These are phyloP conservation scores for Cinclus mexicanus DNA, from an alignment of 2,113 vertebrate genomes.

Conservation along the genomic window DNA sequence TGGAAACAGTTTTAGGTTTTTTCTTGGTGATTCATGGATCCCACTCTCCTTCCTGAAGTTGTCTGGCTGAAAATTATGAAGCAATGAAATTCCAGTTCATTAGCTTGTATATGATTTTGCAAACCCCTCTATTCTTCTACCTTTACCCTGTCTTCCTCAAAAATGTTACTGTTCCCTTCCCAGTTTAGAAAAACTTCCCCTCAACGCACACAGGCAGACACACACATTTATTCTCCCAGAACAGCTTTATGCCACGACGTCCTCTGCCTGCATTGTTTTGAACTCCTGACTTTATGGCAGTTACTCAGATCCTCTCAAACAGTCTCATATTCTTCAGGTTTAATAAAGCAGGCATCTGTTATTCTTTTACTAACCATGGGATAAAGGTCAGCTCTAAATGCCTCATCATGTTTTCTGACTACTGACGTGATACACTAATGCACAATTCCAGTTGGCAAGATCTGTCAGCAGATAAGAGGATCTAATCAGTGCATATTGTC, in stretches of 20 bases:
- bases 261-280: not conserved
- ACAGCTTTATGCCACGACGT: not conserved
- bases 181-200: not conserved
- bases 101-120: not conserved
- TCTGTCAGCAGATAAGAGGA: not conserved
- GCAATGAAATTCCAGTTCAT: not conserved
- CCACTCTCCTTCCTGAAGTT: not conserved
- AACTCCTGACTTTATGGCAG: not conserved
- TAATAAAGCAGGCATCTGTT: not conserved
- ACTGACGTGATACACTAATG: not conserved
- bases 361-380: not conserved
- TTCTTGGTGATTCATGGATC: not conserved
- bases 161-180: not conserved
- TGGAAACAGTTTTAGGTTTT: not conserved
- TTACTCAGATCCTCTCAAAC: not conserved
- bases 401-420: not conserved
- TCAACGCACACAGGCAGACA: not conserved
- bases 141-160: not conserved
- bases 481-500: not conserved
- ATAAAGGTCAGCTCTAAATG: slow-evolving; percentile 25
- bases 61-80: not conserved
- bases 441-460: not conserved
- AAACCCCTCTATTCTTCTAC: not conserved
- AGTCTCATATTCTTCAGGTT: not conserved
- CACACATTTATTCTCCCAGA: not conserved